These are phyloP conservation scores for Fukomys damarensis DNA, from an alignment of 2,113 vertebrate genomes.

Conservation along the genomic window DNA sequence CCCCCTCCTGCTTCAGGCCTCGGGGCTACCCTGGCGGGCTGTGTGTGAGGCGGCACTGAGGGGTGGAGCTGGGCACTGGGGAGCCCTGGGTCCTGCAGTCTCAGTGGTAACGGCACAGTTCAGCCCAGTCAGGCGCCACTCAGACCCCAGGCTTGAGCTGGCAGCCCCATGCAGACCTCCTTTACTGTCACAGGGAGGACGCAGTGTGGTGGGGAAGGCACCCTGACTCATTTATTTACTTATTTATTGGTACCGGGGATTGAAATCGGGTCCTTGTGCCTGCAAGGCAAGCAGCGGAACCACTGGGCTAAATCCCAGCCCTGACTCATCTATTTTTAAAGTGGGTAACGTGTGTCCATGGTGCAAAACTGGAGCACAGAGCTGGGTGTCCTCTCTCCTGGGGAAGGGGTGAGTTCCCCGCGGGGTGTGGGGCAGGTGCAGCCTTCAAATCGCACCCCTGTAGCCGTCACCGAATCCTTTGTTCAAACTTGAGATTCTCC, in stretches of 20 bases:
- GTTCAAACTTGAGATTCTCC: not conserved
- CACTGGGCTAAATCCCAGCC: too few species aligned
- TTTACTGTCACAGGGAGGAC: not conserved
- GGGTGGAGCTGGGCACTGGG: not conserved
- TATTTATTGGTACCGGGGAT: too few species aligned
- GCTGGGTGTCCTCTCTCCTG: not conserved
- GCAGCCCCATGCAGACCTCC: not conserved
- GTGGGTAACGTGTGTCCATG: fast-evolving
- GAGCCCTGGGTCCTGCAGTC: not conserved
- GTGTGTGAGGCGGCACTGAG: not conserved
- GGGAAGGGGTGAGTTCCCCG: not conserved
- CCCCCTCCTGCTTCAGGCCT: not conserved
- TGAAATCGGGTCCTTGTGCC: too few species aligned
- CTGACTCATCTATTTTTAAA: not conserved
- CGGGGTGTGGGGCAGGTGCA: too few species aligned
- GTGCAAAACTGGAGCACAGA: fast-evolving
- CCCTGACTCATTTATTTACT: not conserved
- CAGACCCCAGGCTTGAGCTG: not conserved
- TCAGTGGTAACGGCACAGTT: not conserved
- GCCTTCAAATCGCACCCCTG: too few species aligned
- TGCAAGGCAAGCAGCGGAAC: too few species aligned
- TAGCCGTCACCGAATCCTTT: not conserved
- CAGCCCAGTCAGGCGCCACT: fast-evolving
- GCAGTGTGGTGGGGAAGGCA: not conserved
- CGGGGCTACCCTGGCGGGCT: not conserved